Percentiles rank a stretch among this genome's conserved stretches.
These are phyloP conservation scores for Garrulus glandarius DNA, from an alignment of 2,797 vertebrate genomes.

Conservation along the genomic window DNA sequence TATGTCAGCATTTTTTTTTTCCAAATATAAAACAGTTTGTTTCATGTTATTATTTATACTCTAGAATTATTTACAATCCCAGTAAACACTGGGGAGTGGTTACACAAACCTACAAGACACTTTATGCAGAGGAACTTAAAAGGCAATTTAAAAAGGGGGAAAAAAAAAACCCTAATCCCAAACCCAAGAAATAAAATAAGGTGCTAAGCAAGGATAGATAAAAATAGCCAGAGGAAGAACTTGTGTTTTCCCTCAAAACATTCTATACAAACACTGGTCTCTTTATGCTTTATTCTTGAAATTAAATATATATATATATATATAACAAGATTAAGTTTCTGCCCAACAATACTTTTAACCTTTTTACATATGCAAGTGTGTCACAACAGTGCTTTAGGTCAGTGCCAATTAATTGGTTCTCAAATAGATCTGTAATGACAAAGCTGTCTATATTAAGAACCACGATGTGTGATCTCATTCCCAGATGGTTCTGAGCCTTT, in stretches of 20 bases:
- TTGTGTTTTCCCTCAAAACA: neutral
- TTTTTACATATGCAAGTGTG: constrained; percentile 39
- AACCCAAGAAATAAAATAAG: neutral
- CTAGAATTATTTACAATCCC: neutral
- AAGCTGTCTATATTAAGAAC: constrained; percentile 68
- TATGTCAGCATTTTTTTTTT: neutral
- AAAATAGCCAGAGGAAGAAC: neutral
- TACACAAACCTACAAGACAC: neutral
- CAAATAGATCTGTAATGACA: constrained; percentile 55
- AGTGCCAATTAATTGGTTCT: constrained; percentile 39
- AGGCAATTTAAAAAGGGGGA: neutral
- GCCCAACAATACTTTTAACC: neutral
- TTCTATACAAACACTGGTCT: neutral
- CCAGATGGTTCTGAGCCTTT: constrained; percentile 74
- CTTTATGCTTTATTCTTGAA: neutral
- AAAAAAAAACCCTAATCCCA: neutral
- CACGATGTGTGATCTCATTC: constrained; percentile 63
- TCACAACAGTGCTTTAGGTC: constrained; percentile 32
- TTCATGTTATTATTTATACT: neutral
- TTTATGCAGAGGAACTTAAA: neutral
- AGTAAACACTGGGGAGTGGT: neutral
- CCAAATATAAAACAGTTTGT: neutral
- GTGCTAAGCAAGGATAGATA: neutral
- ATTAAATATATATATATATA: neutral
- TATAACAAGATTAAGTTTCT: neutral